Evolutionary conservation across 2,113 vertebrate species (phyloP).

Genomic region (Burhinus bistriatus): DNA sequence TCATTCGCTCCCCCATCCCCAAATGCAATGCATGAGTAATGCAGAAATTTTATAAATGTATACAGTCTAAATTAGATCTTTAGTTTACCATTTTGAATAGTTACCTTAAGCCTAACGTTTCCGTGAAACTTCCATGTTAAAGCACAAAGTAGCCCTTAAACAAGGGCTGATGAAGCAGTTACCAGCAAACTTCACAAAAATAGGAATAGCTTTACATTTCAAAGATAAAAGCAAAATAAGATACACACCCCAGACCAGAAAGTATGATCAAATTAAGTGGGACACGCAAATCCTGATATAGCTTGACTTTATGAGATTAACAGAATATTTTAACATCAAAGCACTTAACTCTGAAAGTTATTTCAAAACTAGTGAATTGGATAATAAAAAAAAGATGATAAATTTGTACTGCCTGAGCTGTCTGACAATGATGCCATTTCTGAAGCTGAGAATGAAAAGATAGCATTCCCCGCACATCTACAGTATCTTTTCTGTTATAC

Average conservation of each 20-base stretch:
- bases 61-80: neutral
- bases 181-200: neutral
- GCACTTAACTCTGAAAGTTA: neutral
- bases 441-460: conserved; percentile 37
- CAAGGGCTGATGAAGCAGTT: neutral
- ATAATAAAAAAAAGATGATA: conserved; percentile 40
- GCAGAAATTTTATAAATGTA: neutral
- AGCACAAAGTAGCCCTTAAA: neutral
- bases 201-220: neutral
- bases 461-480: neutral
- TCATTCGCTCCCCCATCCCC: neutral
- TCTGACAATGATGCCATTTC: conserved; percentile 19
- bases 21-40: neutral
- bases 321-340: conserved; percentile 43
- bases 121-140: neutral
- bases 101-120: neutral
- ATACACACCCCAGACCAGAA: neutral
- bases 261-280: conserved; percentile 13
- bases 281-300: conserved; percentile 7
- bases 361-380: conserved; percentile 25
- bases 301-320: conserved; percentile 18
- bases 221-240: neutral
- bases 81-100: neutral
- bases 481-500: neutral
- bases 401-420: conserved; percentile 12